Conservation (phyloP, 2,113 vertebrate species). For the Delphinus delphis region DNA sequence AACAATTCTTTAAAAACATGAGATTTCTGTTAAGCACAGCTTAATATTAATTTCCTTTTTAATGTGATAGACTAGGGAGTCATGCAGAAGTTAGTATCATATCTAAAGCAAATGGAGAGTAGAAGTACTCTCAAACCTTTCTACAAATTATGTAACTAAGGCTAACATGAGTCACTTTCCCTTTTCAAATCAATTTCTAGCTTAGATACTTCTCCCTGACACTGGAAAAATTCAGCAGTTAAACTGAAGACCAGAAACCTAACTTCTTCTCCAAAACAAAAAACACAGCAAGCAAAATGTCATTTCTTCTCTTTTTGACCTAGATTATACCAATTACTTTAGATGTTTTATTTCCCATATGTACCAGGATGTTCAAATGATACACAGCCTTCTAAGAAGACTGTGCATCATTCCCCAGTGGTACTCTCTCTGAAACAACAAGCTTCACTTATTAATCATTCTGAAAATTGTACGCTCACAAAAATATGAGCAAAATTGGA, state of each 20-base stretch:
- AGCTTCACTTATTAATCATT: conserved; percentile 47
- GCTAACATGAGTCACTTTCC: background rate
- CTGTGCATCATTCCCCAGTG: background rate
- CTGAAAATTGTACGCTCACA: conserved; percentile 18
- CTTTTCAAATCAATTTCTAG: conserved; percentile 26
- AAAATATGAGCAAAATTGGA: conserved; percentile 37
- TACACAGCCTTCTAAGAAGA: background rate
- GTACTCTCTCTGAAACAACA: conserved; percentile 13
- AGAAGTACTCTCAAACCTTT: background rate
- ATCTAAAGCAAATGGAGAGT: background rate
- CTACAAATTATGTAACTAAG: background rate
- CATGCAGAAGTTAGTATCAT: background rate
- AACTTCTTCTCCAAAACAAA: conserved; percentile 22
- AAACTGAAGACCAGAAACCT: conserved; percentile 16
- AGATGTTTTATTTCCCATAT: conserved; percentile 43
- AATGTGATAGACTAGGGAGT: background rate
- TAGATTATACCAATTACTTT: conserved; percentile 45
- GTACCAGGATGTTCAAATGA: conserved; percentile 7
- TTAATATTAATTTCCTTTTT: background rate
- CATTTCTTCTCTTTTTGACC: conserved; percentile 52
- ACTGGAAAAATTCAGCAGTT: conserved; percentile 45
- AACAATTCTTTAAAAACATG: background rate
- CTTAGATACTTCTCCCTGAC: background rate
- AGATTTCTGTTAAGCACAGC: background rate
- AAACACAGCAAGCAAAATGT: conserved; percentile 45